Evolutionary conservation across 2,888 invertebrate genomes (phyloP), one percentile per base, ranked within the genome.

Genomic region (Hesperia comma): DNA sequence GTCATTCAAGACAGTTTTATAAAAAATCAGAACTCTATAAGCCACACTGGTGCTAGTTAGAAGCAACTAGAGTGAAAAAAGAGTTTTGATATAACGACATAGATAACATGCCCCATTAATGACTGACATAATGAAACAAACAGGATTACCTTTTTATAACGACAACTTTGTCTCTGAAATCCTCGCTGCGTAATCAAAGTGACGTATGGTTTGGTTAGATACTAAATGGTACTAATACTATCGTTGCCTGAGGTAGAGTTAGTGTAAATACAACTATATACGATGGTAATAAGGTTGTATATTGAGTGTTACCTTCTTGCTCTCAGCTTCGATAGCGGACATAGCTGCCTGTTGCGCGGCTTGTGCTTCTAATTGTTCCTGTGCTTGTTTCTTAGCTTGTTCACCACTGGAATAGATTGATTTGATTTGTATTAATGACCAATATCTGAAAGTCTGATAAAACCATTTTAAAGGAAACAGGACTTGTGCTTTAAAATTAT

Each of bases 301-400:
- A 6, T 43, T 5, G n/a, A n/a, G 19, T 51, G 10, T 10, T 69
- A 94, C 94, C 88, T 95, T 95, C 79, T 97, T 97, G 68, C 95
- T 95, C 82, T 97, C 97, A 0, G 97, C 95, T 85, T 97, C 97
- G 40, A 97, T 96, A 0, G 97, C 97, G 0, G 97, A 95, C 97
- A 97, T 97, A 0, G 97, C 97, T 0, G 97, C 98, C 82, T 97
- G 97, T 78, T 98, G 98, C 0, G 95, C 97, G 0, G 96, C 97
- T 72, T 97, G 97, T 0, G 97, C 97, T 85, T 97, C 97, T 63
- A 95, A 95, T 37, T 96, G 94, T 72, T 96, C 96, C 75, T 95
- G 95, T 1, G 96, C 96, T 75, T 96, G 96, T 73, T 96, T 94
- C 84, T 96, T 95, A 0, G 96, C 96, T 74, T 96, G 96, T 81